Percentiles rank a stretch among this genome's conserved stretches.
These are phyloP conservation scores for Drosophila histrio DNA, from an alignment of 2,888 invertebrate species.

Conservation along the genomic window DNA sequence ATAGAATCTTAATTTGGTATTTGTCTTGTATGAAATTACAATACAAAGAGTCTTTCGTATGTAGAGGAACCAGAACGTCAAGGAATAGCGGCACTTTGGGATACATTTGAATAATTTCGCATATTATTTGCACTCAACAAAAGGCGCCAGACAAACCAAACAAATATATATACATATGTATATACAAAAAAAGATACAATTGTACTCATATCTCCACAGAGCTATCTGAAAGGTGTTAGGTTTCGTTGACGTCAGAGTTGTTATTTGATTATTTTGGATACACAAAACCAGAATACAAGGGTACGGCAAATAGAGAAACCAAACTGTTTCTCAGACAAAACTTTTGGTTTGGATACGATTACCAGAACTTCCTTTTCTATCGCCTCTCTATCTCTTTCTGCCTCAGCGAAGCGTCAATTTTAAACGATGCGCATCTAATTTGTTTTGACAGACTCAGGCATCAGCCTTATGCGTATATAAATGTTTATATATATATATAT, in stretches of 20 bases:
- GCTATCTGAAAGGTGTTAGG: slow-evolving; percentile 60
- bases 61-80: not conserved
- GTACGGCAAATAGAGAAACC: not conserved
- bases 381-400: not conserved
- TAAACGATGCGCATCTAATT: slow-evolving; percentile 28
- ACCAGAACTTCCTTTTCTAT: not conserved
- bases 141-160: slow-evolving; percentile 36
- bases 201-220: slow-evolving; percentile 47
- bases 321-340: not conserved
- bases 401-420: not conserved
- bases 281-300: slow-evolving; percentile 10
- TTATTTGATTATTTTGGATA: slow-evolving; percentile 20
- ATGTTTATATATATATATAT: not conserved
- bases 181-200: slow-evolving; percentile 24
- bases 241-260: slow-evolving; percentile 66
- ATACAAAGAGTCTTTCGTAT: not conserved
- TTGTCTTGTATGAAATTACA: slow-evolving; percentile 8
- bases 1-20: not conserved
- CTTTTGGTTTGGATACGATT: not conserved
- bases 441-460: slow-evolving; percentile 23
- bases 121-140: slow-evolving; percentile 68
- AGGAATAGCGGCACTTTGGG: slow-evolving; percentile 26
- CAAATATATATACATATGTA: not conserved
- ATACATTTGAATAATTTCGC: slow-evolving; percentile 71
- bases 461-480: not conserved